Evolutionary conservation across 2,888 invertebrate species (phyloP).

Genomic region (Charanyca ferruginea): DNA sequence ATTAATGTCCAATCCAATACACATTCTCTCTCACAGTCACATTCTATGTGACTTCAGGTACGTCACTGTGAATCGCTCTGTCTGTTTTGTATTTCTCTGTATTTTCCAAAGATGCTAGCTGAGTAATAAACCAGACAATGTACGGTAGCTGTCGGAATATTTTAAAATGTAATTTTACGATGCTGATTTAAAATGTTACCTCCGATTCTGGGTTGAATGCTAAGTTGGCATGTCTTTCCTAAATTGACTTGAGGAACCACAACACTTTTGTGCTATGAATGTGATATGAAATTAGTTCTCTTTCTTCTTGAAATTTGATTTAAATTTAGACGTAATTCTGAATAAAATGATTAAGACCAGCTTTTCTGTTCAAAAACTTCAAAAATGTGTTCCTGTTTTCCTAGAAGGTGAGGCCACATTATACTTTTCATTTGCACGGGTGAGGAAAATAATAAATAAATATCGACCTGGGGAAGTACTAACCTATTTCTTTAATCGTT

Average conservation of each 20-base stretch:
- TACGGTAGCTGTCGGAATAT: constrained; percentile 14
- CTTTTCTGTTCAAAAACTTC: constrained; percentile 22
- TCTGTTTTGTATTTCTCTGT: constrained; percentile 39
- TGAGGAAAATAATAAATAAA: constrained; percentile 21
- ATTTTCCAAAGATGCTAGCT: constrained; percentile 36
- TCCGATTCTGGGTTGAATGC: constrained; percentile 25
- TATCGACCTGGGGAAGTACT: constrained; percentile 4
- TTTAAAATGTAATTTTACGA: constrained; percentile 26
- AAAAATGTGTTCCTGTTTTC: constrained; percentile 27
- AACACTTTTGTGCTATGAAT: constrained; percentile 16
- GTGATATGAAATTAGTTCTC: constrained; percentile 19
- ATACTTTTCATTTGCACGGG: constrained; percentile 19
- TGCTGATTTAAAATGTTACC: constrained; percentile 20
- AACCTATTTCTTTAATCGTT: constrained; percentile 8
- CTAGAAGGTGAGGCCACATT: constrained; percentile 26
- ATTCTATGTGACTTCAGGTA: constrained; percentile 22
- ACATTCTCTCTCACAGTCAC: constrained; percentile 32
- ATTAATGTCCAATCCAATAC: constrained; percentile 29
- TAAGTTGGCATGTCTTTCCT: constrained; percentile 26
- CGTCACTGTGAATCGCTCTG: constrained; percentile 24
- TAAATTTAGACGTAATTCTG: constrained; percentile 7
- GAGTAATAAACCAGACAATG: constrained; percentile 29
- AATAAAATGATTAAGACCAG: constrained; percentile 11
- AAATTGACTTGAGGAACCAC: constrained; percentile 17
- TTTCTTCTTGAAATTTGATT: constrained; percentile 25